Percentiles rank a stretch among this genome's conserved stretches.
Conservation (phyloP, 2,797 vertebrate species). For the Galaxias olidus region DNA sequence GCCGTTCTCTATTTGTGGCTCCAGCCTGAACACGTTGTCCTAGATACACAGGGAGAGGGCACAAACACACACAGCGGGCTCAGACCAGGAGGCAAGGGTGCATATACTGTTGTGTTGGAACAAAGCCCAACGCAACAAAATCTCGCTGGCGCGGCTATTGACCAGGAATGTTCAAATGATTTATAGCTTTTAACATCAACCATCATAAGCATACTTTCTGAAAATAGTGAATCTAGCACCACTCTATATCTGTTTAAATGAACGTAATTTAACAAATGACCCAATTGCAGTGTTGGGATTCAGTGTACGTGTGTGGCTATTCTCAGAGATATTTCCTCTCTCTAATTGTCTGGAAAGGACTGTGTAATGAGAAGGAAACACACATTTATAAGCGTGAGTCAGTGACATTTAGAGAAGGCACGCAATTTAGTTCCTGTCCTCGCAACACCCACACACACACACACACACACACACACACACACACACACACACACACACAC, state of each 20-base stretch:
- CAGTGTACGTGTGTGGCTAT: slow-evolving; percentile 34
- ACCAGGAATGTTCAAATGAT: too few relatives aligned
- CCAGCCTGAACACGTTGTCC: slow-evolving; percentile 92
- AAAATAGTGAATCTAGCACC: too few relatives aligned
- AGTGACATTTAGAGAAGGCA: slow-evolving; percentile 54
- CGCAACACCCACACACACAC: slow-evolving; percentile 22
- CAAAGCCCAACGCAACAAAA: too few relatives aligned
- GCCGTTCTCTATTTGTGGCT: slow-evolving; percentile 90
- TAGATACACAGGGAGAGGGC: slow-evolving; percentile 55
- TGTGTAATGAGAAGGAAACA: slow-evolving; percentile 54
- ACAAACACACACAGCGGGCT: too few relatives aligned
- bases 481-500: slow-evolving; percentile 23
- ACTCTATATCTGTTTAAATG: too few relatives aligned
- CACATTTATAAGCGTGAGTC: slow-evolving; percentile 48
- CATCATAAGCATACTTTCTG: too few relatives aligned
- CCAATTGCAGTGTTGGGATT: slow-evolving; percentile 24
- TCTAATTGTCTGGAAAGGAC: slow-evolving; percentile 52
- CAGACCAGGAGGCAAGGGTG: too few relatives aligned
- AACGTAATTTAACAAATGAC: slow-evolving; percentile 20
- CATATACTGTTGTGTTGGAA: neutral
- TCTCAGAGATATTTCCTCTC: slow-evolving; percentile 31
- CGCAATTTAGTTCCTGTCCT: slow-evolving; percentile 35
- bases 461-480: slow-evolving; percentile 10
- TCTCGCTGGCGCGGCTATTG: too few relatives aligned
- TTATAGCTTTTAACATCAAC: too few relatives aligned